These are phyloP conservation scores for Patiria miniata DNA, from an alignment of 35 echinoderm and acorn worm species.

Conservation along the genomic window DNA sequence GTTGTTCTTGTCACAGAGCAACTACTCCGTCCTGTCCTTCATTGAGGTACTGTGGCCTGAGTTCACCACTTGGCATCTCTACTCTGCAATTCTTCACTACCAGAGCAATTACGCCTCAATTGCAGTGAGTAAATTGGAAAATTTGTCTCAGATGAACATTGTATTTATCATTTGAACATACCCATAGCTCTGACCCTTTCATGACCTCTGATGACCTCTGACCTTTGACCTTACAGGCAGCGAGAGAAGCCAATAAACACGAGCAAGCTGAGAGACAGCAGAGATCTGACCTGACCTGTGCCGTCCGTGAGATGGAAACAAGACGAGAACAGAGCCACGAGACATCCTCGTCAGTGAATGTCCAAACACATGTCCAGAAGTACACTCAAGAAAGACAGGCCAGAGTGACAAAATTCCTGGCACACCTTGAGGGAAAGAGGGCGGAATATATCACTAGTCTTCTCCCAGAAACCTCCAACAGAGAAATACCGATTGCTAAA, in stretches of 20 bases:
- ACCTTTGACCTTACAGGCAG: conserved; percentile 46
- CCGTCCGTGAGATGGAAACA: conserved; percentile 32
- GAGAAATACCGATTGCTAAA: background rate
- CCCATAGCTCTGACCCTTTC: background rate
- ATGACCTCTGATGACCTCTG: background rate
- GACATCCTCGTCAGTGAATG: background rate
- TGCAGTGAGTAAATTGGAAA: conserved; percentile 57
- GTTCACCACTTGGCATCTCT: conserved; percentile 97
- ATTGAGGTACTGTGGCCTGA: conserved; percentile 96
- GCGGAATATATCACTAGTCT: conserved; percentile 1
- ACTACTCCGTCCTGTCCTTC: conserved; percentile 92
- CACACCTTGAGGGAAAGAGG: conserved; percentile 26
- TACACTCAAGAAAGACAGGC: conserved; percentile 72
- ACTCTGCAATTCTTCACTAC: conserved; percentile 86
- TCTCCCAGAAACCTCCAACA: background rate
- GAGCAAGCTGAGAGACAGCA: conserved; percentile 40
- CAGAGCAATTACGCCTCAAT: conserved; percentile 75
- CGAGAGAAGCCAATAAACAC: conserved; percentile 40
- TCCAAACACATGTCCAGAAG: conserved; percentile 50
- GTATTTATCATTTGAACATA: too few relatives aligned
- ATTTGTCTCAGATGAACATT: background rate
- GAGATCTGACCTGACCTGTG: conserved; percentile 60
- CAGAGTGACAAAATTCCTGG: conserved; percentile 68
- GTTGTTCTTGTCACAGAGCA: conserved; percentile 61
- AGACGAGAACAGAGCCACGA: conserved; percentile 2